Evolutionary conservation across 2,797 vertebrate species (phyloP), one percentile per base, ranked within the genome.

Genomic region (Remorina albescens): DNA sequence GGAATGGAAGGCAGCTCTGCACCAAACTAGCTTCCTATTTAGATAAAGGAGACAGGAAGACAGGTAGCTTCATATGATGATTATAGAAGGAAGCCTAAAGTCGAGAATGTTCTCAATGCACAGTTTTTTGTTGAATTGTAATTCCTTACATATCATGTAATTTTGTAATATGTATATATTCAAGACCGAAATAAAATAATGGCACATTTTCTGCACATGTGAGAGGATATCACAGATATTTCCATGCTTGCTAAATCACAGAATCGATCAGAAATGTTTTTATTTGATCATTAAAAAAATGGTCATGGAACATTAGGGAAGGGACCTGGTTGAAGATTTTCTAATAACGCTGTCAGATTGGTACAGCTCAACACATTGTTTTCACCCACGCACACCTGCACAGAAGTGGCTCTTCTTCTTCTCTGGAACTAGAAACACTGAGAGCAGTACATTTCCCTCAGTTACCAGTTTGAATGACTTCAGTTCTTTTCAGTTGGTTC

Each of bases 41-140:
- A 87, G 78, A 87, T 78, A 84, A 63, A 86, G 83, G 50, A 71
- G 74, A 71, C 53, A 21, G 13, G 47, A 65, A 42, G 63, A 53
- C 28, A 23, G 42, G 58, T 73, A 63, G 39, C 26, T 30, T 67
- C 57, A 15, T 57, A 66, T 30, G 13, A 56, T 2, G 49, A 16
- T 63, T 26, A 34, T 2, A 23, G 21, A 50, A 37, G 32, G 44
- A 41, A 50, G 51, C 47, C 36, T 23, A 42, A 50, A 49, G 42
- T 21, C 8, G 23, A 57, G 32, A 41, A 65, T 28, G 23, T 26
- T 71, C 51, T 42, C 30, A 25, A 0, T 32, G 30, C 47, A 28
- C 16, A 19, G 28, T n/a, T 42, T 67, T 55, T n/a, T n/a, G n/a
- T n/a, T n/a, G n/a, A n/a, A n/a, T n/a, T n/a, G n/a, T 51, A 13